phyloP scores from a whole-genome alignment of 2,113 vertebrate genomes.

The Eonycteris spelaea region DNA sequence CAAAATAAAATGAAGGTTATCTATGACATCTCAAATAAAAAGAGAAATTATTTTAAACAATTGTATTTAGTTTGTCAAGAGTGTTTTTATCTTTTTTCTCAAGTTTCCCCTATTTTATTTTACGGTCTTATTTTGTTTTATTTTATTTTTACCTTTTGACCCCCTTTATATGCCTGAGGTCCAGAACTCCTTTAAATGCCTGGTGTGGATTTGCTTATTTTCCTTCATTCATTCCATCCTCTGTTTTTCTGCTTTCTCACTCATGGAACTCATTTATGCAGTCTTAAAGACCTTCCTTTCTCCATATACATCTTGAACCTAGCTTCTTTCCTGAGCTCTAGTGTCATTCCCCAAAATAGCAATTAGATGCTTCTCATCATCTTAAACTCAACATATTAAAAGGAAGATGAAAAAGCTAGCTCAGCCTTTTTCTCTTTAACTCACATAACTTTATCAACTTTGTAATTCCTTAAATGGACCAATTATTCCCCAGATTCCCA shows the following conservation, averaged over 20 bases:
- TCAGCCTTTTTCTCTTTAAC: neutral
- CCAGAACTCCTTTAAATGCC: neutral
- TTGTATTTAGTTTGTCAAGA: neutral
- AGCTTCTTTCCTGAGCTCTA: neutral
- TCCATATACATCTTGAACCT: neutral
- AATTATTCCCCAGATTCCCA: neutral
- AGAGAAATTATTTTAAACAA: neutral
- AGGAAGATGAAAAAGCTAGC: neutral
- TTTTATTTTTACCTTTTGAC: neutral
- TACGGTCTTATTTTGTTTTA: neutral
- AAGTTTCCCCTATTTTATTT: neutral
- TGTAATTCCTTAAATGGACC: neutral
- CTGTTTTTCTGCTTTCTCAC: neutral
- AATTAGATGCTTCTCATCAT: neutral
- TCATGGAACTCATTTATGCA: neutral
- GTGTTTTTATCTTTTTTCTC: neutral
- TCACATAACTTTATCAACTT: neutral
- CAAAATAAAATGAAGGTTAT: neutral
- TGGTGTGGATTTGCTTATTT: neutral
- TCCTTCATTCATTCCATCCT: neutral
- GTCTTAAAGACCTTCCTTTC: neutral
- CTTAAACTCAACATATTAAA: neutral
- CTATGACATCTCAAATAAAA: neutral
- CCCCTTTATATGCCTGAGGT: neutral
- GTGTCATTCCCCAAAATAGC: neutral